Base-by-base conservation (phyloP, 2,113 vertebrate genomes). In the Chelonoidis abingdonii region DNA sequence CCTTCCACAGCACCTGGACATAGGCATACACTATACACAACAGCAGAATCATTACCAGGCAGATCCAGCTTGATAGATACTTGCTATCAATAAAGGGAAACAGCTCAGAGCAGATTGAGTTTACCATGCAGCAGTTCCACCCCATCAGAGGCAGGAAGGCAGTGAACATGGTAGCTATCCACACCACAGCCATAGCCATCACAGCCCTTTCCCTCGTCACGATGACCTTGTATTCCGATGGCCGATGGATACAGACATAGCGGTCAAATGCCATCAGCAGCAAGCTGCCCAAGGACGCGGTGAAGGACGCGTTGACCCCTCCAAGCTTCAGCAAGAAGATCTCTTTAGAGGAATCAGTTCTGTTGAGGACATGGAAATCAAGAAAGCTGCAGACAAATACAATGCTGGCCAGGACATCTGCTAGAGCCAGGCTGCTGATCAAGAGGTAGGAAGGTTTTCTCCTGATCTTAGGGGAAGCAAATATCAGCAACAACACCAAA, bases 191-290 rank as follows among this genome's bases (percentile, higher is more conserved):
- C 57, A 99, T 96, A 4, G 98, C 98, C 41, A 85, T 53, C 93
- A 99, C 88, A 0, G 99, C 99, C 88, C 98, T 98, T 24, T 57
- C 96, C 9, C 96, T 98, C 2, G 99, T 99, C 95, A 99, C 96
- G 13, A 99, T 94, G 44, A 98, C 89, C 96, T 99, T 99, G 97
- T 99, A 99, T 2, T 96, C 31, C 1, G 98, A 96, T 2, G 99
- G 98, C 25, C 97, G 97, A 87, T 98, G 93, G 96, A 99, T 99
- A 97, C 99, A 99, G 92, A 99, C 96, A 97, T 99, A 99, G 17
- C 99, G 98, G 96, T 99, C 99, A 75, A 99, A 84, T 9, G 99
- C 99, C 0, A 99, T 99, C 90, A 99, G 98, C 94, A 99, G 97
- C 89, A 99, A 97, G 96, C 99, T 99, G 87, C 99, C 99, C 86